Conservation (phyloP, 1,140 invertebrate genomes). For the Tetramorium simillimum region DNA sequence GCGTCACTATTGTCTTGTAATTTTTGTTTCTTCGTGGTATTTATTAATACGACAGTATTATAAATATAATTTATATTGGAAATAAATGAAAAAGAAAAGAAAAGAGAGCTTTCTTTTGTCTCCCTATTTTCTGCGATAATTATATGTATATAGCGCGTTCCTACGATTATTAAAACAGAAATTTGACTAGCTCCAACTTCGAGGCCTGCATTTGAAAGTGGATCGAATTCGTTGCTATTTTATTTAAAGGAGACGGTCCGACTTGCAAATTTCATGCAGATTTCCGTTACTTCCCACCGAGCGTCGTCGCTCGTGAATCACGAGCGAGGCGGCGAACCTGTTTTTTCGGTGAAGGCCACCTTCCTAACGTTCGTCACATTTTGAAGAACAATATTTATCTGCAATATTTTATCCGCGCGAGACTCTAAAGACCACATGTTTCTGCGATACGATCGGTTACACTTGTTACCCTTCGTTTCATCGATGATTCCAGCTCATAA, state of each 20-base stretch:
- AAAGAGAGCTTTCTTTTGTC: not conserved
- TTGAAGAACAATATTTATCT: conserved; percentile 37
- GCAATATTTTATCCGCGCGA: conserved; percentile 4
- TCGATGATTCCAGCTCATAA: not conserved
- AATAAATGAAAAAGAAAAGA: not conserved
- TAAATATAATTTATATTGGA: not conserved
- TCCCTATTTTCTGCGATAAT: not conserved
- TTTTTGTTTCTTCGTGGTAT: not conserved
- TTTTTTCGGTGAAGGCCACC: conserved; percentile 42
- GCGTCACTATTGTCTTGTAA: not conserved
- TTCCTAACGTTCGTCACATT: conserved; percentile 7
- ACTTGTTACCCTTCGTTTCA: not conserved
- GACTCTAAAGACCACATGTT: not conserved
- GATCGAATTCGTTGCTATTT: conserved; percentile 9
- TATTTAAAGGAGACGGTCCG: conserved; percentile 15
- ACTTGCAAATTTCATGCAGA: conserved; percentile 38
- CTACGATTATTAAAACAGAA: not conserved
- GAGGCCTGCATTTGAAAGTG: not conserved
- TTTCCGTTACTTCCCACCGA: conserved; percentile 34
- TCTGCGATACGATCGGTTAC: not conserved
- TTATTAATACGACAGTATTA: not conserved
- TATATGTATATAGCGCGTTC: not conserved
- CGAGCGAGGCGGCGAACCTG: conserved; percentile 27
- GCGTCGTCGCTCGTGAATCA: conserved; percentile 22
- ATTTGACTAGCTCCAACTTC: not conserved